Percentiles rank a stretch among this genome's conserved stretches.
Evolutionary conservation across 1,140 invertebrate genomes (phyloP).

Genomic region (Popillia japonica): DNA sequence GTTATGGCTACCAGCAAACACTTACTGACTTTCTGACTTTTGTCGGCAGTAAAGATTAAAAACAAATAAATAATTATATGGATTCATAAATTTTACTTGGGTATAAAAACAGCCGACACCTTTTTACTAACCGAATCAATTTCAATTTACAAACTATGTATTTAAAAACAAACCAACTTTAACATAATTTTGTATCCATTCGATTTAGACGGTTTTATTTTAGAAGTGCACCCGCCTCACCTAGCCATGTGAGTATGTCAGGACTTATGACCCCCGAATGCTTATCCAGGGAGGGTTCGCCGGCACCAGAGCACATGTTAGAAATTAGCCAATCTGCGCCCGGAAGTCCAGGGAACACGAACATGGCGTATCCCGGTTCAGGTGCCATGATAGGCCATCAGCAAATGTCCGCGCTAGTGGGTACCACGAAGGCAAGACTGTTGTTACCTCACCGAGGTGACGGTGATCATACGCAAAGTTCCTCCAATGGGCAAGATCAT

Average conservation of each 20-base stretch:
- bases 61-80: too few relatives aligned
- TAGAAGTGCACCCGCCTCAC: conserved; percentile 92
- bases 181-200: conserved; percentile 14
- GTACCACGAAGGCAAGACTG: conserved; percentile 61
- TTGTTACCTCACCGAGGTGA: conserved; percentile 55
- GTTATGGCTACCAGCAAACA: too few relatives aligned
- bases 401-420: conserved; percentile 60
- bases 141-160: too few relatives aligned
- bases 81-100: not conserved
- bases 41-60: too few relatives aligned
- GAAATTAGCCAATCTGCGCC: conserved; percentile 76
- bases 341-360: conserved; percentile 67
- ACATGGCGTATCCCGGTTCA: conserved; percentile 52
- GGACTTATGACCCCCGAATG: conserved; percentile 89
- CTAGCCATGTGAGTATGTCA: conserved; percentile 85
- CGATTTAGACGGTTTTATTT: conserved; percentile 42
- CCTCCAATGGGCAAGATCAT: conserved; percentile 58
- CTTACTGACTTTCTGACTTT: too few relatives aligned
- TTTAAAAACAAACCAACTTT: not conserved
- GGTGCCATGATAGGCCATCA: conserved; percentile 60
- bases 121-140: too few relatives aligned
- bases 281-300: conserved; percentile 84
- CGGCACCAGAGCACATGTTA: conserved; percentile 71
- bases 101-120: too few relatives aligned
- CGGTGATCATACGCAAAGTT: conserved; percentile 45